A percentile compares a stretch with the other conserved stretches of the same genome.
Conservation (phyloP, 2,888 invertebrate species). For the Terebella lapidaria region DNA sequence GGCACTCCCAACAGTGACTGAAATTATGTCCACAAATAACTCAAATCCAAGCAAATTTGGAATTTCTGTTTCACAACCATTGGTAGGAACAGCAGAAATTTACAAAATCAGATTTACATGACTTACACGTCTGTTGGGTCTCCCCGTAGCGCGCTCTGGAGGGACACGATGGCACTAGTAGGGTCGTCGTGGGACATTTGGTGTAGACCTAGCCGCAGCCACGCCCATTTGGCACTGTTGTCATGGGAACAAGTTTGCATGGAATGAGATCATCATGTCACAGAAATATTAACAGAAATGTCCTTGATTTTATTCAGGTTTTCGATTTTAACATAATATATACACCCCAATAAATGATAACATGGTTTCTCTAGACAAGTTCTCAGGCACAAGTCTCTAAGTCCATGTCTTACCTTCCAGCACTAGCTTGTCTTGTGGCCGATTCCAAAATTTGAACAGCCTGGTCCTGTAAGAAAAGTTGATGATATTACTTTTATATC, state of each 20-base stretch:
- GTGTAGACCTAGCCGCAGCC: constrained; percentile 77
- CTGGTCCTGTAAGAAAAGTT: constrained; percentile 31
- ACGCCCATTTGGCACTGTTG: constrained; percentile 68
- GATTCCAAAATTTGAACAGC: constrained; percentile 60
- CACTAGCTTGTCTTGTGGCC: constrained; percentile 50
- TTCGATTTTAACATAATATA: too few relatives aligned
- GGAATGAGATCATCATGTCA: too few relatives aligned
- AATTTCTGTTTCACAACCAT: background rate
- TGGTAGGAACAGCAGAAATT: too few relatives aligned
- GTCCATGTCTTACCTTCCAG: constrained; percentile 36
- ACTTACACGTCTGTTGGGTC: constrained; percentile 64
- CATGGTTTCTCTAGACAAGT: too few relatives aligned
- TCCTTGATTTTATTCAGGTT: too few relatives aligned
- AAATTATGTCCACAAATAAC: background rate
- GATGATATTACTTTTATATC: too few relatives aligned
- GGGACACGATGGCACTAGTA: constrained; percentile 69
- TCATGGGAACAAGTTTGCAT: too few relatives aligned
- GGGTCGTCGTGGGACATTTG: constrained; percentile 70
- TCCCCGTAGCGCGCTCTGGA: constrained; percentile 61
- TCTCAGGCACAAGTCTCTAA: too few relatives aligned
- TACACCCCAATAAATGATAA: too few relatives aligned
- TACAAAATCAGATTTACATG: background rate
- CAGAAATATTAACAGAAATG: too few relatives aligned
- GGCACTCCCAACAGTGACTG: constrained; percentile 73
- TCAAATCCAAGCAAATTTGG: background rate